Evolutionary conservation across 1,140 invertebrate species (phyloP), one percentile per base, ranked within the genome.

Genomic region (Cephus cinctus): DNA sequence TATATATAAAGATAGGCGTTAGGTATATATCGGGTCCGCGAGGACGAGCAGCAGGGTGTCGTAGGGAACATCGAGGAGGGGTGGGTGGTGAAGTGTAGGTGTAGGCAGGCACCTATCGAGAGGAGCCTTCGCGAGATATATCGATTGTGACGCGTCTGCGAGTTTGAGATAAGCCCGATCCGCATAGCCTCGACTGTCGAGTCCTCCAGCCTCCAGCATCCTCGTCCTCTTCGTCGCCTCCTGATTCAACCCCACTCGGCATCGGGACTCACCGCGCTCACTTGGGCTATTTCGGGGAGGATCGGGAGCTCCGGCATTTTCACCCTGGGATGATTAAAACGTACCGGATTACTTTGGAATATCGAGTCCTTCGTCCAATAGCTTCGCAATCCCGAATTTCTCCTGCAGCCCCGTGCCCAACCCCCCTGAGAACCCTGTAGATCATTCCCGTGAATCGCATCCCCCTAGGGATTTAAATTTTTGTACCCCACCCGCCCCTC

Each of bases 141-240:
- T 76, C 68, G 73, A 76, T 76, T 71, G 69, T 61, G 67, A 73
- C 67, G 65, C 68, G 71, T 74, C 69, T 74, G 67, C 62, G 65
- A 70, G 53, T 65, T 65, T 36, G 61, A 68, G 73, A 76, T 76
- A 76, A 76, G 69, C 67, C 46, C 53, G 62, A 60, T 59, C 60
- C 54, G 47, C 45, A 55, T 45, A 53, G 50, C 54, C 52, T 34
- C 18, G 38, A 27, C 41, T 49, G 32, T 45, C 39, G 46, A 49
- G 27, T 27, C 23, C n/a, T 14, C 25, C 20, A 27, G 18, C 38
- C 21, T 20, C 20, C 27, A 6, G 23, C 14, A 30, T 11, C 21
- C 36, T 12, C 5, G 25, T 18, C 36, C 20, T 34, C 46, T 39
- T 36, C 47, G 11, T n/a, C n/a, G n/a, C n/a, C n/a, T n/a, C n/a